Percentiles rank a stretch among this genome's conserved stretches.
Evolutionary conservation across 2,113 vertebrate species (phyloP).

Genomic region (Okapia johnstoni): DNA sequence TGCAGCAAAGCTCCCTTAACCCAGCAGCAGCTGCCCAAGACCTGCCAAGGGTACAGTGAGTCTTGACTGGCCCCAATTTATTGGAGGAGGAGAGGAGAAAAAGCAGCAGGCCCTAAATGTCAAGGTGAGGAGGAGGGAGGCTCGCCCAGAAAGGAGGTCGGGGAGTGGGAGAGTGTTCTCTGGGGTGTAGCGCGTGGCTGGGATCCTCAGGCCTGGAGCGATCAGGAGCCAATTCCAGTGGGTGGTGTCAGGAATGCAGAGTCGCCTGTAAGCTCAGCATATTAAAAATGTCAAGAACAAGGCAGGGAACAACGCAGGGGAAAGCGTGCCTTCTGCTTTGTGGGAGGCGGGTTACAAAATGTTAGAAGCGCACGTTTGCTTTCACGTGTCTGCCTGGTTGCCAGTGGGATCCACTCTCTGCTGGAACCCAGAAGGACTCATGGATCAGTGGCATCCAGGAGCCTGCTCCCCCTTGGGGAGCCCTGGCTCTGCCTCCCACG

Average conservation of each 20-base stretch:
- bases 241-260: constrained; percentile 76
- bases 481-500: neutral
- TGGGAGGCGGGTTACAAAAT: constrained; percentile 65
- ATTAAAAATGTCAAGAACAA: constrained; percentile 68
- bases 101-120: constrained; percentile 69
- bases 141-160: constrained; percentile 36
- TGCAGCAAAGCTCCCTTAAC: neutral
- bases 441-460: neutral
- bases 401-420: neutral
- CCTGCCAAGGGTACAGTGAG: neutral
- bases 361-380: constrained; percentile 15
- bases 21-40: neutral
- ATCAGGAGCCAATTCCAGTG: constrained; percentile 68
- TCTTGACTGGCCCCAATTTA: constrained; percentile 62
- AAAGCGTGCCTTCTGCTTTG: constrained; percentile 66
- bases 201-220: constrained; percentile 63
- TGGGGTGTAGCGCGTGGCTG: constrained; percentile 59
- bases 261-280: constrained; percentile 68
- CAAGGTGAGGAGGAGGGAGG: constrained; percentile 49
- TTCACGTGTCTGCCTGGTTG: constrained; percentile 33
- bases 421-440: neutral
- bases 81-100: constrained; percentile 61
- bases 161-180: constrained; percentile 53
- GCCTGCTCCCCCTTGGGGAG: neutral
- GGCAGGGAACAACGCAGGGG: constrained; percentile 57